These are phyloP conservation scores for Melipona bicolor DNA, from an alignment of 2,888 invertebrate species.

Conservation along the genomic window DNA sequence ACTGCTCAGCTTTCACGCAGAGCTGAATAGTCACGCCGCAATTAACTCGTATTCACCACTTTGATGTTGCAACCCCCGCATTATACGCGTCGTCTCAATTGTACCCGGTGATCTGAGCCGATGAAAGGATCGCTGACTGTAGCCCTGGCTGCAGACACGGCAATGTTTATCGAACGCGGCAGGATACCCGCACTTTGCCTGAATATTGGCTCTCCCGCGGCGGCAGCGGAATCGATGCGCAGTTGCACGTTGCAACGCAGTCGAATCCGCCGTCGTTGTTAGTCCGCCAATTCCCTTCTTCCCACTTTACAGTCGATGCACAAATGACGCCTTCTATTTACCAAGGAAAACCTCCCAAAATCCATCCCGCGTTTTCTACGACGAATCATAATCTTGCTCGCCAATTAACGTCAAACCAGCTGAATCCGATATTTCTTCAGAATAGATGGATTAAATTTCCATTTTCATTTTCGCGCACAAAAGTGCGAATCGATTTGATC, in stretches of 20 bases:
- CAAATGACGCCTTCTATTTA: slow-evolving; percentile 17
- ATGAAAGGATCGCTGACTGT: slow-evolving; percentile 61
- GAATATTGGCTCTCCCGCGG: slow-evolving; percentile 54
- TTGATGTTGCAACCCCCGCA: slow-evolving; percentile 59
- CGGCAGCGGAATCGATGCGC: slow-evolving; percentile 56
- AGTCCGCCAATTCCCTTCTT: slow-evolving; percentile 44
- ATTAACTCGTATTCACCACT: slow-evolving; percentile 67
- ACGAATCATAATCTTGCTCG: no score
- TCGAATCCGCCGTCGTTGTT: slow-evolving; percentile 36
- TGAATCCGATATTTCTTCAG: not conserved
- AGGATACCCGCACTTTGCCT: slow-evolving; percentile 47
- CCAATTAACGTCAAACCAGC: no score
- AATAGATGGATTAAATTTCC: not conserved
- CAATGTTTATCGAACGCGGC: slow-evolving; percentile 60
- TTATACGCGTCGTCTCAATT: slow-evolving; percentile 57
- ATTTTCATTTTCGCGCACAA: not conserved
- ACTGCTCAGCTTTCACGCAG: slow-evolving; percentile 44
- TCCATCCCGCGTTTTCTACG: no score
- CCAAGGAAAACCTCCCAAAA: not conserved
- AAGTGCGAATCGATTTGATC: no score
- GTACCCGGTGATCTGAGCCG: slow-evolving; percentile 45
- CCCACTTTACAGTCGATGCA: slow-evolving; percentile 46
- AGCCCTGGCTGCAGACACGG: slow-evolving; percentile 45
- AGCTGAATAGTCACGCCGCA: slow-evolving; percentile 65
- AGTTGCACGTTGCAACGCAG: slow-evolving; percentile 48